phyloP scores from a whole-genome alignment of 2,888 invertebrate genomes.

The Panopea generosa region DNA sequence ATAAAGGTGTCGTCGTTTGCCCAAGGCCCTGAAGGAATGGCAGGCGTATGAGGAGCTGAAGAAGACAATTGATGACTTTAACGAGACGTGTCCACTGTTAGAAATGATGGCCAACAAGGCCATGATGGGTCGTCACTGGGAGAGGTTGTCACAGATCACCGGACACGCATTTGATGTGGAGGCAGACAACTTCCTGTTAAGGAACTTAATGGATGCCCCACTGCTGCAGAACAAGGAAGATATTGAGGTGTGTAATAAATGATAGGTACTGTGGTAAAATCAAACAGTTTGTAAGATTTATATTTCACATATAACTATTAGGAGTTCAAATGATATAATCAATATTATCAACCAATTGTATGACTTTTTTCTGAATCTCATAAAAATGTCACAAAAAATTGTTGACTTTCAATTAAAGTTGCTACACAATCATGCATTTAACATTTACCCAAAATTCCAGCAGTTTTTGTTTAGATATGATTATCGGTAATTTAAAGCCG shows the following conservation, averaged over 20 bases:
- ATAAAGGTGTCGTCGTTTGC: conserved; percentile 94
- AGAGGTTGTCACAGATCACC: conserved; percentile 95
- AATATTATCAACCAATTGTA: too few species aligned
- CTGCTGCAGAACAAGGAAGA: conserved; percentile 96
- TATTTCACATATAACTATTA: too few species aligned
- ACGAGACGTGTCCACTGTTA: conserved; percentile 97
- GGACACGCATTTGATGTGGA: conserved; percentile 96
- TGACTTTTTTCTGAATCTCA: too few species aligned
- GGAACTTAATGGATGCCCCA: conserved; percentile 97
- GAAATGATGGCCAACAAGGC: conserved; percentile 99
- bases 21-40: conserved; percentile 96
- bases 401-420: too few species aligned
- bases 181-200: conserved; percentile 96
- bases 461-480: too few species aligned
- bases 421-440: too few species aligned
- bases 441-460: too few species aligned
- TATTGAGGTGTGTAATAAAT: conserved; percentile 91
- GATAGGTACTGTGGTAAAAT: not conserved
- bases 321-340: too few species aligned
- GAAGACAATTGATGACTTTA: conserved; percentile 98
- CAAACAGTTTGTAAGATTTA: too few species aligned
- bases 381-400: too few species aligned
- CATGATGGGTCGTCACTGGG: conserved; percentile 99
- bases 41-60: conserved; percentile 98
- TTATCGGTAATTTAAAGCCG: too few species aligned